Base-by-base conservation (phyloP, 2,888 invertebrate species). In the Agrochola lychnidis region DNA sequence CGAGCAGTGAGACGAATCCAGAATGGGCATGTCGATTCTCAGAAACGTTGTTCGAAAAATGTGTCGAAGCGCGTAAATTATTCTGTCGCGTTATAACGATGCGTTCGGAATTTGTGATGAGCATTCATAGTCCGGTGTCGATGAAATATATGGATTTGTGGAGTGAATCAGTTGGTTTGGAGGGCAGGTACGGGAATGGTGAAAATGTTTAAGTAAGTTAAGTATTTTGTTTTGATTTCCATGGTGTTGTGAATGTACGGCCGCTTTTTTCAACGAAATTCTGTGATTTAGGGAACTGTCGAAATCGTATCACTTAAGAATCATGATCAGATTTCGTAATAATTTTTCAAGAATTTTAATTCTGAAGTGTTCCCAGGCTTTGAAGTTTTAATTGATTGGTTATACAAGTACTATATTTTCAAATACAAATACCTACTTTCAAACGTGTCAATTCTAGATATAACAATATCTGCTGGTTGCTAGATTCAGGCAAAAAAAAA, bases 51-150 rank as follows among this genome's bases (percentile, higher is more conserved):
- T 83, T 89, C 85, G 90, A 92, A 94, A 94, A 94, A 93, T 91
- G 89, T 93, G 93, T 92, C 91, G 90, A 92, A 87, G 88, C 87
- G 88, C 90, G 94, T 94, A 94, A 94, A 94, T 90, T 92, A 92
- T 92, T 92, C 87, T 87, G 84, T 78, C 76, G 72, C 80, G 79
- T 83, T 76, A 63, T 67, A 73, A 48, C 79, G 76, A 90, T 92
- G 91, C 87, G 89, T 51, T 70, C 71, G 70, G 93, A 92, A 94
- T 92, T 40, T 45, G 57, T 79, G 82, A 91, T 91, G 71, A 76
- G 75, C 30, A 76, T 80, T 81, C 79, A 82, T 85, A 25, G 80
- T 14, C 56, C 16, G 59, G 77, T 82, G 78, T 70, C 82, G 77
- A 82, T 71, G 83, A 72, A 61, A 68, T 79, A 77, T 80, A 42